These are phyloP conservation scores for Diplosoma virens DNA, from an alignment of 23 tunicate species.

Conservation along the genomic window DNA sequence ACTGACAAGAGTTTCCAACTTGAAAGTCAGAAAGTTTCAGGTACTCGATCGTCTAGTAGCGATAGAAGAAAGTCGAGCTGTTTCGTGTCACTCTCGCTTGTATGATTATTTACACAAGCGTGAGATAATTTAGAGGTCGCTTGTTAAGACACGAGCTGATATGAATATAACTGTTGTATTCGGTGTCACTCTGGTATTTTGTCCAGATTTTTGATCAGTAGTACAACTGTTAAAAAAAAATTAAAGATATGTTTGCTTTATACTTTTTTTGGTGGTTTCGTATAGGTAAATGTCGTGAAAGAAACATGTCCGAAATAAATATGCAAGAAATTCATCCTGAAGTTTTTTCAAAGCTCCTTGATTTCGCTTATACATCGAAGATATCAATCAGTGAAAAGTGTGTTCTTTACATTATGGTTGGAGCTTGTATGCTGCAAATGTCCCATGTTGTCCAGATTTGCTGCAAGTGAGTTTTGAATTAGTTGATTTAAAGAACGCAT, in stretches of 20 bases:
- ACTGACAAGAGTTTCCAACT: too few species aligned
- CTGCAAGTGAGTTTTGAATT: constrained; percentile 47
- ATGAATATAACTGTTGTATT: too few species aligned
- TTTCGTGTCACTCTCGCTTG: too few species aligned
- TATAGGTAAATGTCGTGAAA: constrained; percentile 81
- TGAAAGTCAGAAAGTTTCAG: too few species aligned
- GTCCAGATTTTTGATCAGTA: too few species aligned
- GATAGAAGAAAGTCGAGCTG: too few species aligned
- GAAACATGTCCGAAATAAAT: constrained; percentile 69
- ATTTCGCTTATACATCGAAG: constrained; percentile 87
- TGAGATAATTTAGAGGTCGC: too few species aligned
- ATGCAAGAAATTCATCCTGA: constrained; percentile 96
- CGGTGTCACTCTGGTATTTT: too few species aligned
- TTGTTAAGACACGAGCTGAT: too few species aligned
- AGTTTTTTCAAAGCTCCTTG: constrained; percentile 79
- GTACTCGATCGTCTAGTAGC: too few species aligned
- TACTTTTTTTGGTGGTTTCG: background rate
- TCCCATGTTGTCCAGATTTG: constrained; percentile 86
- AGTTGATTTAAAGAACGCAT: background rate
- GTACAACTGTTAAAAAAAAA: background rate
- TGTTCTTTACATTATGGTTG: constrained; percentile 83
- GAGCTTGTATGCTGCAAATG: constrained; percentile 95
- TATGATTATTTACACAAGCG: too few species aligned
- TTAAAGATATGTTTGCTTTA: background rate
- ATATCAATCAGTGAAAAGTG: constrained; percentile 88